Evolutionary conservation across 2,888 invertebrate species (phyloP).

Genomic region (Bellardia pandia): DNA sequence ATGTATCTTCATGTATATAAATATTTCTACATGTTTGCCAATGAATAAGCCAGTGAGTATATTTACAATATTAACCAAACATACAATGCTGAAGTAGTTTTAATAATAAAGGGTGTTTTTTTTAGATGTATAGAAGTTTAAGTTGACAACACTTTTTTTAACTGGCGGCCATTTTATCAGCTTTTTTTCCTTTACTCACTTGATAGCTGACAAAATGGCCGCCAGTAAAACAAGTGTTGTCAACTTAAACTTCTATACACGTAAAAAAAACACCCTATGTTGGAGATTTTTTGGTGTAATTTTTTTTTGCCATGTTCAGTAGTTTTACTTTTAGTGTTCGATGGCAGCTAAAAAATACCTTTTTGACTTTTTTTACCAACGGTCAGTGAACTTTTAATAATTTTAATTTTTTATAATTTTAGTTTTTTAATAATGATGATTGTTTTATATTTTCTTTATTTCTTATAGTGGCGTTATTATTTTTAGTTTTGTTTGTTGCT

Average conservation of each 20-base stretch:
- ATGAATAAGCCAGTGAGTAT: not conserved
- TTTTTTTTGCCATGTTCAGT: not conserved
- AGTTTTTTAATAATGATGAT: conserved; percentile 46
- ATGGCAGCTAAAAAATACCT: conserved; percentile 2
- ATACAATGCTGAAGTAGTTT: conserved; percentile 33
- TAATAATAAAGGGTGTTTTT: not conserved
- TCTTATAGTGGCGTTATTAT: not conserved
- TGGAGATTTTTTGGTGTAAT: conserved; percentile 8
- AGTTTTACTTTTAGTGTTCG: conserved; percentile 30
- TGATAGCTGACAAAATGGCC: too few relatives aligned
- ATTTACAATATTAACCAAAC: conserved; percentile 10
- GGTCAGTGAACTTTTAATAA: conserved; percentile 65
- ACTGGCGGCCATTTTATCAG: too few relatives aligned
- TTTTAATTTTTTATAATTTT: not conserved
- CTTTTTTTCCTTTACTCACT: too few relatives aligned
- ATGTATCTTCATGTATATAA: not conserved
- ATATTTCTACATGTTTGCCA: not conserved
- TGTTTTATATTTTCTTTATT: conserved; percentile 16
- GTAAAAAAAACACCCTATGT: too few relatives aligned
- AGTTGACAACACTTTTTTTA: too few relatives aligned
- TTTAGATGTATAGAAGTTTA: too few relatives aligned
- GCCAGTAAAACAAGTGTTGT: too few relatives aligned
- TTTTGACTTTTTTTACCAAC: conserved; percentile 44
- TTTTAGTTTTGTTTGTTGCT: not conserved
- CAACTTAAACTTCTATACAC: too few relatives aligned